Percentiles rank a stretch among this genome's conserved stretches.
phyloP scores from a whole-genome alignment of 2,888 invertebrate species.

The Odontomyia ornata region DNA sequence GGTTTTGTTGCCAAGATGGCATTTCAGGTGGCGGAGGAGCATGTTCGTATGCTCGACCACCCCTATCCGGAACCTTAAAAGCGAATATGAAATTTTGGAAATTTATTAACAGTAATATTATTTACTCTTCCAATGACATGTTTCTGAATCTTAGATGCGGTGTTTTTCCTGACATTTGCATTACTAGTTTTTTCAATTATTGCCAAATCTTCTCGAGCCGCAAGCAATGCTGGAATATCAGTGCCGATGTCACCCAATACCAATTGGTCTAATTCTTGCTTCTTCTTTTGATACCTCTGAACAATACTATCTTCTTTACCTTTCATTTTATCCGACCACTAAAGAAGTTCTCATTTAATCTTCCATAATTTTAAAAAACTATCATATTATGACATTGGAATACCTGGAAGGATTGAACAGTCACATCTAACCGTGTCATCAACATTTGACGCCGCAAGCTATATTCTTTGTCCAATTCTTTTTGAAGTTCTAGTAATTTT shows the following conservation, averaged over 20 bases:
- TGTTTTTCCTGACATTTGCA: slow-evolving; percentile 84
- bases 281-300: slow-evolving; percentile 67
- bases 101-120: neutral
- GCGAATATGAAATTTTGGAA: neutral
- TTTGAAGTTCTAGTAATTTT: slow-evolving; percentile 73
- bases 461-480: slow-evolving; percentile 84
- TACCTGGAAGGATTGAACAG: slow-evolving; percentile 94
- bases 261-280: slow-evolving; percentile 64
- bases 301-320: slow-evolving; percentile 77
- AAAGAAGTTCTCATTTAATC: slow-evolving; percentile 31
- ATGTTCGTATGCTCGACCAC: slow-evolving; percentile 90
- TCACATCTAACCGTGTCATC: slow-evolving; percentile 91
- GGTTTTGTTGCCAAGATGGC: slow-evolving; percentile 90
- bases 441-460: slow-evolving; percentile 84
- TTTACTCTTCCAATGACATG: slow-evolving; percentile 85
- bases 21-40: slow-evolving; percentile 96
- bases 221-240: slow-evolving; percentile 79
- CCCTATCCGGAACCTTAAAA: slow-evolving; percentile 87
- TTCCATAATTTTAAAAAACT: neutral
- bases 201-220: slow-evolving; percentile 84
- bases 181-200: slow-evolving; percentile 93
- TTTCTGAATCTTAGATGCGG: slow-evolving; percentile 83
- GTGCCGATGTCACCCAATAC: slow-evolving; percentile 57
- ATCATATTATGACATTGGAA: too few species aligned
- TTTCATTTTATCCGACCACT: slow-evolving; percentile 87